Percentiles rank a stretch among this genome's conserved stretches.
Evolutionary conservation across 2,888 invertebrate species (phyloP).

Genomic region (Siphlonurus alternatus): DNA sequence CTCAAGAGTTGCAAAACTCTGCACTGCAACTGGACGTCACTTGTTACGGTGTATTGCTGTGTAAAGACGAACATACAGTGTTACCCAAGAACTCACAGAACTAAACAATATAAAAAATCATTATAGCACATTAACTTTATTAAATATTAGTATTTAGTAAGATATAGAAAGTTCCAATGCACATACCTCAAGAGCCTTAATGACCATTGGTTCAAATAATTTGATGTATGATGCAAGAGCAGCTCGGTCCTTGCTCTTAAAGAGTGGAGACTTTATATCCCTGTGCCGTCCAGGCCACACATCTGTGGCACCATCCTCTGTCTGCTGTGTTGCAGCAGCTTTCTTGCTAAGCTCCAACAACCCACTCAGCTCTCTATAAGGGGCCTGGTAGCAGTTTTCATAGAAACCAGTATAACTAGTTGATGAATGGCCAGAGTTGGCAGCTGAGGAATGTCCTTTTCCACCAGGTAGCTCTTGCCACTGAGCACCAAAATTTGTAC

Average conservation of each 20-base stretch:
- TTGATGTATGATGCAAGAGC: constrained; percentile 65
- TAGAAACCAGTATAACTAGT: not conserved
- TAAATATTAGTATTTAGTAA: not conserved
- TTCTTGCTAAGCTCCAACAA: not conserved
- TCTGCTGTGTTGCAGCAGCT: not conserved
- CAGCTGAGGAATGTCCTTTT: too few species aligned
- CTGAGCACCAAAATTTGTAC: constrained; percentile 46
- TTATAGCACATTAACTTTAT: constrained; percentile 6
- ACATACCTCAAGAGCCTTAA: constrained; percentile 71
- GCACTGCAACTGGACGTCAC: constrained; percentile 64
- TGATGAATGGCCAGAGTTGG: too few species aligned
- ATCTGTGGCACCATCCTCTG: not conserved
- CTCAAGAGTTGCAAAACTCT: constrained; percentile 69
- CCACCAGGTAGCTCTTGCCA: constrained; percentile 17
- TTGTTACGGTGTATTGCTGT: constrained; percentile 74
- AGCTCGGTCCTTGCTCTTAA: constrained; percentile 32
- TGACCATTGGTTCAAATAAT: constrained; percentile 88
- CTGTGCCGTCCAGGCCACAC: not conserved
- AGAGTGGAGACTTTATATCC: not conserved
- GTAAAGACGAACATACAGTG: constrained; percentile 17
- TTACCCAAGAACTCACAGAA: not conserved
- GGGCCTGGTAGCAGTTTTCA: not conserved
- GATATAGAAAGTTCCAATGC: constrained; percentile 6
- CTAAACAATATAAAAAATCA: not conserved
- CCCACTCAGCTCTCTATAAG: not conserved